These are phyloP conservation scores for Hirundo rustica DNA, from an alignment of 2,797 vertebrate genomes.

Conservation along the genomic window DNA sequence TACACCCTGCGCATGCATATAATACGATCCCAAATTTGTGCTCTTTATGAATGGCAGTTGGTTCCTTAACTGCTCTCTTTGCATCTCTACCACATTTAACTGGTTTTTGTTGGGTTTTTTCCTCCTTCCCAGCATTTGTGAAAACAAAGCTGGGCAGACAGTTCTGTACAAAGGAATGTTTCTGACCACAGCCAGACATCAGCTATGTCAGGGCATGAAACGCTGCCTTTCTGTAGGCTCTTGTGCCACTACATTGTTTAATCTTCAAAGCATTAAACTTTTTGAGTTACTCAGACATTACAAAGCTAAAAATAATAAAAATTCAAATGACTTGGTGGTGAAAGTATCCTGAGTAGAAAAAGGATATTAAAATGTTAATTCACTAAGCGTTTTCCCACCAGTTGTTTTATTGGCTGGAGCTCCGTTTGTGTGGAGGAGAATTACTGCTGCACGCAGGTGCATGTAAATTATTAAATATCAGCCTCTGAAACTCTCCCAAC, in stretches of 20 bases:
- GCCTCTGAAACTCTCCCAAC: slow-evolving; percentile 36
- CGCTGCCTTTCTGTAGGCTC: not conserved
- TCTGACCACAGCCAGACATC: slow-evolving; percentile 55
- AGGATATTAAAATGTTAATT: slow-evolving; percentile 66
- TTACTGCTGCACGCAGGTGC: slow-evolving; percentile 43
- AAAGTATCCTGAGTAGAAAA: slow-evolving; percentile 52
- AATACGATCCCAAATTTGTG: not conserved
- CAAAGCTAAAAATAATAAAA: slow-evolving; percentile 63
- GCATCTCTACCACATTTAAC: slow-evolving; percentile 3
- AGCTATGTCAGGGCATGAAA: slow-evolving; percentile 55
- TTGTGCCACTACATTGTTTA: slow-evolving; percentile 48
- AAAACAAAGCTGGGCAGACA: slow-evolving; percentile 42
- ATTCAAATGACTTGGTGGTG: slow-evolving; percentile 58
- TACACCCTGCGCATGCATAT: not conserved
- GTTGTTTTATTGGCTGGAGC: slow-evolving; percentile 50
- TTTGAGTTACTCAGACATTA: slow-evolving; percentile 24
- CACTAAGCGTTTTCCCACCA: slow-evolving; percentile 36
- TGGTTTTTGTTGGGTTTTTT: not conserved
- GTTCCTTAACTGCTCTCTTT: slow-evolving; percentile 27
- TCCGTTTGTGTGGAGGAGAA: slow-evolving; percentile 32
- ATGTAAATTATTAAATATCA: slow-evolving; percentile 36
- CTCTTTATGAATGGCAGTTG: slow-evolving; percentile 9
- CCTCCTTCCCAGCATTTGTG: not conserved
- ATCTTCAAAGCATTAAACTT: slow-evolving; percentile 52
- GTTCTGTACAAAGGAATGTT: slow-evolving; percentile 32